Conservation (phyloP, 2,113 vertebrate species). For the Halcyon malimbica region DNA sequence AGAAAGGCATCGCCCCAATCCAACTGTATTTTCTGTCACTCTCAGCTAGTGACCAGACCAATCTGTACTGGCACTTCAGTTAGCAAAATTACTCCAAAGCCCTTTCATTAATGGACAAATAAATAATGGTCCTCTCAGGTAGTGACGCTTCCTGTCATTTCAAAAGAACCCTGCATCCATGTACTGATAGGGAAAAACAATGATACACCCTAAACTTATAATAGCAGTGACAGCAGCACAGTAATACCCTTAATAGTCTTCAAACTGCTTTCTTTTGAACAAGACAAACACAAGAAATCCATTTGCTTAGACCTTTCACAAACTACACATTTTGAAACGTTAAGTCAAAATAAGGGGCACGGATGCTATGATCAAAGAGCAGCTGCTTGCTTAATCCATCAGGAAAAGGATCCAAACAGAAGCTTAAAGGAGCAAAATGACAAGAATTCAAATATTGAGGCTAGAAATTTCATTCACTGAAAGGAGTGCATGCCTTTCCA, state of each 20-base stretch:
- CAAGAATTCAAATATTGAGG: neutral
- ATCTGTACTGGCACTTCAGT: neutral
- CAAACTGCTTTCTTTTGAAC: neutral
- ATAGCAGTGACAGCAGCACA: neutral
- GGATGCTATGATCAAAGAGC: constrained; percentile 22
- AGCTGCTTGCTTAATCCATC: constrained; percentile 31
- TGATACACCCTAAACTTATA: accelerated
- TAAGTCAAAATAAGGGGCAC: neutral
- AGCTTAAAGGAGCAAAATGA: neutral
- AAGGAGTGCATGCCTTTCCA: neutral
- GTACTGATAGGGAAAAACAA: neutral
- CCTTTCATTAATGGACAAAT: neutral
- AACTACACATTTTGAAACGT: neutral
- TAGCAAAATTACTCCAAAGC: neutral
- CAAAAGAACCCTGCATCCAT: neutral
- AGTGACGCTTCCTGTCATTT: neutral
- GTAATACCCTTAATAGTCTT: neutral
- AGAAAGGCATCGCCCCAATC: neutral
- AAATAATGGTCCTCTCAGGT: neutral
- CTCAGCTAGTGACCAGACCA: neutral
- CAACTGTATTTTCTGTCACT: neutral
- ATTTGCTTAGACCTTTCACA: neutral
- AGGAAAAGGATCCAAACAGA: constrained; percentile 35
- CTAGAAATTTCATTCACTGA: neutral
- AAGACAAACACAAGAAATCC: constrained; percentile 10